Base-by-base conservation (phyloP, 2,888 invertebrate species). In the Xiphydria camelus region DNA sequence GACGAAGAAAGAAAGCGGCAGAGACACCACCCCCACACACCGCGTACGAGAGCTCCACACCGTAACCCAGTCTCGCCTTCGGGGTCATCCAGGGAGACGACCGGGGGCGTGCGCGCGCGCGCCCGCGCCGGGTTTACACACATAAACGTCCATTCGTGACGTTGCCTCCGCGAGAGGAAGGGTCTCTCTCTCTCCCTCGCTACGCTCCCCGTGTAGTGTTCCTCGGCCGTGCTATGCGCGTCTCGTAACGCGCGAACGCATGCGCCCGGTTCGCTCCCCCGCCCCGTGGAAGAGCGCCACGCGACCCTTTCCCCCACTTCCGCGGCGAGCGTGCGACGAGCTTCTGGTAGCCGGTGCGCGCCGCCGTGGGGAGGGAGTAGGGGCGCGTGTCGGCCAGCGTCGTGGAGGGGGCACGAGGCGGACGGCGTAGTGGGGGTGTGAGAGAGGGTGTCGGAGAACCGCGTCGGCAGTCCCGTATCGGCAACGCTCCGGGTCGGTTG, bases 231-330 rank as follows among this genome's bases (percentile, higher is more conserved):
- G n/a, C n/a, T n/a, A n/a, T n/a, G n/a, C n/a, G n/a, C n/a, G n/a
- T n/a, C n/a, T n/a, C n/a, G n/a, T n/a, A n/a, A n/a, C n/a, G n/a
- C n/a, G n/a, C n/a, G n/a, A n/a, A n/a, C n/a, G n/a, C n/a, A n/a
- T 33, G 23, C 39, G 15, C 25, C 21, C 21, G 19, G 10, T 36
- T 20, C 18, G 21, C 40, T 14, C 47, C 18, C 40, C 17, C 41
- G 18, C 21, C 37, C 5, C 12, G 26, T 6, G 26, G 12, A 47
- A 58, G 56, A 53, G 57, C 60, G 73, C 73, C 73, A 73, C 73
- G 73, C 73, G 73, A 73, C 73, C 61, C 59, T 58, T 61, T 54
- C 65, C 63, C 70, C 72, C 66, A 57, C 70, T 59, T 45, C 20
- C 41, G 22, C 47, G 31, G 44, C 48, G 59, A 65, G 68, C 73